Percentiles rank a stretch among this genome's conserved stretches.
phyloP scores from a whole-genome alignment of 2,888 invertebrate genomes.

The Apotomis betuletana region DNA sequence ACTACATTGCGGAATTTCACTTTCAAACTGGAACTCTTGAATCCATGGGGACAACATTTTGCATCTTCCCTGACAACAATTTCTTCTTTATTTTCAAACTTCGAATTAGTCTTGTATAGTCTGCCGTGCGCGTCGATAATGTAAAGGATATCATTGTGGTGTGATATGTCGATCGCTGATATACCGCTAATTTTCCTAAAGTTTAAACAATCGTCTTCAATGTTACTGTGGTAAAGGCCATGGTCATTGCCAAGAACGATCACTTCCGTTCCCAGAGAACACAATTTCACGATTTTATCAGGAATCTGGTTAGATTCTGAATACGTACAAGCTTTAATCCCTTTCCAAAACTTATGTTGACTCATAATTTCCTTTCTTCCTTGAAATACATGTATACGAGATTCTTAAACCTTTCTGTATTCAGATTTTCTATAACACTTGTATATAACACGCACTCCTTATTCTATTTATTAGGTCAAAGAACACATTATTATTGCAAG shows the following conservation, averaged over 20 bases:
- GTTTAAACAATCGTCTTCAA: slow-evolving; percentile 68
- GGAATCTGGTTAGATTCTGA: slow-evolving; percentile 69
- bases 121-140: slow-evolving; percentile 85
- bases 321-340: slow-evolving; percentile 67
- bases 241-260: slow-evolving; percentile 77
- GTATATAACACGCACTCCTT: slow-evolving; percentile 23
- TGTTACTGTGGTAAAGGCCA: slow-evolving; percentile 72
- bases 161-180: slow-evolving; percentile 85
- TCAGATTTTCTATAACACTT: slow-evolving; percentile 11
- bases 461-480: slow-evolving; percentile 43
- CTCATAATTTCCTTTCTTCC: slow-evolving; percentile 68
- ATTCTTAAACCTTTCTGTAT: slow-evolving; percentile 47
- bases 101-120: slow-evolving; percentile 82
- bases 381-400: slow-evolving; percentile 54
- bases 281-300: slow-evolving; percentile 77
- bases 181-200: slow-evolving; percentile 79
- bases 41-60: slow-evolving; percentile 86
- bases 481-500: slow-evolving; percentile 46
- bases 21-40: slow-evolving; percentile 84
- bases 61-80: slow-evolving; percentile 85
- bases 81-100: slow-evolving; percentile 83
- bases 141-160: slow-evolving; percentile 84
- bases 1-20: slow-evolving; percentile 85
- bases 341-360: slow-evolving; percentile 80
- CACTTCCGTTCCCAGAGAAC: slow-evolving; percentile 68